Evolutionary conservation across 1,140 invertebrate species (phyloP).

Genomic region (Idris sp.): DNA sequence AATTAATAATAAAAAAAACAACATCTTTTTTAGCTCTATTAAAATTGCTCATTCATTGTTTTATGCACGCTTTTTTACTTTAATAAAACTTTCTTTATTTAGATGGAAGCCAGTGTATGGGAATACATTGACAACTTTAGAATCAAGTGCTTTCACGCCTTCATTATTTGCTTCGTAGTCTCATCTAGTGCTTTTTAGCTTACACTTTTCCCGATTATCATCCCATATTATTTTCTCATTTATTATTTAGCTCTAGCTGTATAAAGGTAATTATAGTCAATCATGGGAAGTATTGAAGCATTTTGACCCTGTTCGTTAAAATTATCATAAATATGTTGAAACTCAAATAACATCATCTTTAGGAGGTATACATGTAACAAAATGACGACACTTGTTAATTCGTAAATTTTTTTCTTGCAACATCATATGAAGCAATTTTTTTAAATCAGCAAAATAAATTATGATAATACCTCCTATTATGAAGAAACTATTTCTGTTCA

Average conservation of each 20-base stretch:
- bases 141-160: constrained; percentile 75
- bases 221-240: constrained; percentile 74
- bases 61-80: constrained; percentile 34
- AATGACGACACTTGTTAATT: no score
- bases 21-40: neutral
- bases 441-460: no score
- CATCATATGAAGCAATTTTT: no score
- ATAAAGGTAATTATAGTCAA: constrained; percentile 75
- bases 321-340: no score
- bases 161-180: constrained; percentile 77
- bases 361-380: no score
- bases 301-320: constrained; percentile 2
- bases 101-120: constrained; percentile 79
- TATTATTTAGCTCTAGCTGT: constrained; percentile 69
- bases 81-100: constrained; percentile 67
- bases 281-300: constrained; percentile 5
- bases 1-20: constrained; percentile 14
- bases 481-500: no score
- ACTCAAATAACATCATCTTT: no score
- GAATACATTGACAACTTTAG: constrained; percentile 74
- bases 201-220: constrained; percentile 72
- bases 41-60: constrained; percentile 28
- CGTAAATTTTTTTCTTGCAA: no score
- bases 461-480: no score
- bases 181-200: constrained; percentile 75